A percentile compares a stretch with the other conserved stretches of the same genome.
phyloP scores from a whole-genome alignment of 35 echinoderm and acorn worm species.

The Diadema setosum region DNA sequence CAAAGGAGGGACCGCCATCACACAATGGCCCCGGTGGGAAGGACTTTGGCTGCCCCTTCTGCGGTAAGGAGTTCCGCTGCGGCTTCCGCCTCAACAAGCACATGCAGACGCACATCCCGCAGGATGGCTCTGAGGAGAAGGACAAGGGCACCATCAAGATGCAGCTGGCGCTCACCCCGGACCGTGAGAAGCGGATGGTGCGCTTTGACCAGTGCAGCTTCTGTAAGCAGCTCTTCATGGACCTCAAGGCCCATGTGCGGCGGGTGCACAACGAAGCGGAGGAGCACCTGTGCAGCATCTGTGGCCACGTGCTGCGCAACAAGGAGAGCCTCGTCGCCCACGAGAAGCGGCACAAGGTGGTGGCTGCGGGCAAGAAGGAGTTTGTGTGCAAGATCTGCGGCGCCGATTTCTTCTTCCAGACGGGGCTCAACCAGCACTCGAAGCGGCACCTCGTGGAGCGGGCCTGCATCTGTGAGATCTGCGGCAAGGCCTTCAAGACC shows the following conservation, averaged over 20 bases:
- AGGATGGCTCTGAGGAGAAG: neutral
- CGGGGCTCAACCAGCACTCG: neutral
- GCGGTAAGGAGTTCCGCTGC: neutral
- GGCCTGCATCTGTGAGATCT: slow-evolving; percentile 29
- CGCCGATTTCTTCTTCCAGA: neutral
- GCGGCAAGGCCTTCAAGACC: slow-evolving; percentile 34
- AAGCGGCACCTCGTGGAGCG: neutral
- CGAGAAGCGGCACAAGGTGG: neutral
- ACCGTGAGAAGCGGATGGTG: slow-evolving; percentile 7
- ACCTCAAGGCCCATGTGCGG: neutral
- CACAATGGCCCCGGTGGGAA: neutral
- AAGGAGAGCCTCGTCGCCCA: neutral
- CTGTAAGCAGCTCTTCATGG: slow-evolving; percentile 14
- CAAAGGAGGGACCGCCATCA: too few relatives aligned
- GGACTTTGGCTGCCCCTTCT: slow-evolving; percentile 17
- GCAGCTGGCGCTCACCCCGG: neutral
- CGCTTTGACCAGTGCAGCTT: neutral
- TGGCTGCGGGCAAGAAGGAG: slow-evolving; percentile 9
- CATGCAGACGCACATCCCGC: slow-evolving; percentile 15
- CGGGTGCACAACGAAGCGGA: neutral
- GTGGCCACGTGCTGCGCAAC: neutral
- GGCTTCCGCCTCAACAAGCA: slow-evolving; percentile 11
- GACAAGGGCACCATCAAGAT: neutral
- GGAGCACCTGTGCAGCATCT: slow-evolving; percentile 8
- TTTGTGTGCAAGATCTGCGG: slow-evolving; percentile 18